Percentiles rank a stretch among this genome's conserved stretches.
Evolutionary conservation across 2,797 vertebrate species (phyloP).

Genomic region (Sebastes matsubarae): DNA sequence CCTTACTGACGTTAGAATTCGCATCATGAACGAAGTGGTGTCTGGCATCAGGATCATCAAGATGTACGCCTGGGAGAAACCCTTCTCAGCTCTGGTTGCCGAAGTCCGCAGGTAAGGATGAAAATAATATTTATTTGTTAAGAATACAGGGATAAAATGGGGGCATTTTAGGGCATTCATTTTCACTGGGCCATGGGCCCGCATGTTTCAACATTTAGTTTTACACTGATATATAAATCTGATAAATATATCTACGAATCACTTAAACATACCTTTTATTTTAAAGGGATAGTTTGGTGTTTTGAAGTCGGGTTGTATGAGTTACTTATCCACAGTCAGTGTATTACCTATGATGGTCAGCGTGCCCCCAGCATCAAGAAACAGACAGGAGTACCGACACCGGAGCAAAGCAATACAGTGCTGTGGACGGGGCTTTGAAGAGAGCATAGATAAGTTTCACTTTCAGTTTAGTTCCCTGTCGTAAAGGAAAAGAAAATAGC

Average conservation of each 20-base stretch:
- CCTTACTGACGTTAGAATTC: slow-evolving; percentile 88
- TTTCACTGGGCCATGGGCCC: background rate
- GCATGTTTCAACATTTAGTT: background rate
- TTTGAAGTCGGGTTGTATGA: too few species aligned
- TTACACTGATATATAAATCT: background rate
- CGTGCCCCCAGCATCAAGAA: too few species aligned
- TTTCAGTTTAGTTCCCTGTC: too few species aligned
- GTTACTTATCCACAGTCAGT: too few species aligned
- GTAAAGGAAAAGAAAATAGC: too few species aligned
- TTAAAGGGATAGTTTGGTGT: too few species aligned
- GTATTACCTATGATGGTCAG: too few species aligned
- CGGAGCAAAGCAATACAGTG: too few species aligned
- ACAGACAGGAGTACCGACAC: too few species aligned
- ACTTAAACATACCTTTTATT: background rate
- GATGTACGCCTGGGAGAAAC: slow-evolving; percentile 97
- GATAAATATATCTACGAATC: background rate
- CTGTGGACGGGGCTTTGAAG: too few species aligned
- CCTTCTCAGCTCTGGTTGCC: slow-evolving; percentile 87
- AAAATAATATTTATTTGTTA: background rate
- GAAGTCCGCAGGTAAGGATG: slow-evolving; percentile 84
- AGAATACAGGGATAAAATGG: too few species aligned
- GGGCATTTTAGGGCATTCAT: background rate
- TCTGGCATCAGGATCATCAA: slow-evolving; percentile 95
- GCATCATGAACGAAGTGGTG: slow-evolving; percentile 96
- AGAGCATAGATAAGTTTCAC: too few species aligned